Conservation (phyloP, 2,888 invertebrate species). For the Lochmaea crataegi region DNA sequence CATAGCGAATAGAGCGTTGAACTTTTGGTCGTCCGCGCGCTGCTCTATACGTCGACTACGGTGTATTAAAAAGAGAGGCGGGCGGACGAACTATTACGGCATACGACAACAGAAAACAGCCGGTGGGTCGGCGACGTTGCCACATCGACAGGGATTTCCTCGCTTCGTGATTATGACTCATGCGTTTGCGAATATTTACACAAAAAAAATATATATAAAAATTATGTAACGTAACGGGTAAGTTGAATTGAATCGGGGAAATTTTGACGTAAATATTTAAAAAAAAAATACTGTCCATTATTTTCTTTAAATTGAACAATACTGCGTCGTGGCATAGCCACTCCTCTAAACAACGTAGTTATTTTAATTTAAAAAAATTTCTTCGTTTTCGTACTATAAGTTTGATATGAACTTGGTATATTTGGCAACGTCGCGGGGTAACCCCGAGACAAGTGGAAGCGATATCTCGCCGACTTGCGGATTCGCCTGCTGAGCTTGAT, state of each 20-base stretch:
- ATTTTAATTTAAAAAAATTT: too few relatives aligned
- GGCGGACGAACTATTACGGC: slow-evolving; percentile 48
- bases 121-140: slow-evolving; percentile 48
- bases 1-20: slow-evolving; percentile 61
- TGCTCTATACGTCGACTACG: slow-evolving; percentile 31
- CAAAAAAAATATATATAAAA: background rate
- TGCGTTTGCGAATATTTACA: too few relatives aligned
- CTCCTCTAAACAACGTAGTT: too few relatives aligned
- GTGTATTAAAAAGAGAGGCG: slow-evolving; percentile 41
- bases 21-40: slow-evolving; percentile 50
- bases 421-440: slow-evolving; percentile 41
- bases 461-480: slow-evolving; percentile 43
- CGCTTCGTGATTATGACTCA: slow-evolving; percentile 25
- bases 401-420: background rate
- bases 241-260: too few relatives aligned
- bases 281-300: too few relatives aligned
- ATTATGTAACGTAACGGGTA: too few relatives aligned
- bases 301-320: too few relatives aligned
- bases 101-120: slow-evolving; percentile 49
- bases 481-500: slow-evolving; percentile 46
- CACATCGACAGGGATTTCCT: slow-evolving; percentile 36
- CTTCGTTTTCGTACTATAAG: background rate
- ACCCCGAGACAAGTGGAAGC: slow-evolving; percentile 50
- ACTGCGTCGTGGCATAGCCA: too few relatives aligned
- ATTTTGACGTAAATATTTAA: too few relatives aligned